phyloP scores from a whole-genome alignment of 1,140 invertebrate genomes.

The Achatina immaculata region DNA sequence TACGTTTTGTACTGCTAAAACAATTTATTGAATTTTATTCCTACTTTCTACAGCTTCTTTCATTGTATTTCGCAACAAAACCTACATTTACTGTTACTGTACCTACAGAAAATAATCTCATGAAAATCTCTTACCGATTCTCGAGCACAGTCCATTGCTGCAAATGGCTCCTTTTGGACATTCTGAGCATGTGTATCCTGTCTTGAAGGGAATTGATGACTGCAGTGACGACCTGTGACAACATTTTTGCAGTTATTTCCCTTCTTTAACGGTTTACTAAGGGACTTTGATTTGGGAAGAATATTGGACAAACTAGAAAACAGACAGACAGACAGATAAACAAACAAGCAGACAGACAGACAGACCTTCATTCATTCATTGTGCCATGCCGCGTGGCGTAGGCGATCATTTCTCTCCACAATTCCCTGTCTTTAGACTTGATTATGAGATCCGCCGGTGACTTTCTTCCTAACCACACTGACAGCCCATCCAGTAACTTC shows the following conservation, averaged over 20 bases:
- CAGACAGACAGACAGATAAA: not conserved
- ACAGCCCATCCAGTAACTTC: not conserved
- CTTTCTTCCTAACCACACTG: not conserved
- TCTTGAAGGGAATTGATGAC: not conserved
- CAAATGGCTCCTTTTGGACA: not conserved
- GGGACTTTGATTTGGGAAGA: not conserved
- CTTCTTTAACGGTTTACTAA: not conserved
- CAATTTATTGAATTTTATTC: too few species aligned
- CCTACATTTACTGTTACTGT: too few species aligned
- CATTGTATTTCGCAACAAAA: too few species aligned
- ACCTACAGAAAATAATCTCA: too few species aligned
- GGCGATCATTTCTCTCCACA: too few species aligned
- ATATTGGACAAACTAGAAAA: not conserved
- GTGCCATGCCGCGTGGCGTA: too few species aligned
- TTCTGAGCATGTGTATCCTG: not conserved
- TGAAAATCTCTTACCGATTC: too few species aligned
- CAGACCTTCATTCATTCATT: too few species aligned
- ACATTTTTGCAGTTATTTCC: not conserved
- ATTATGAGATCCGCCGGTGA: not conserved
- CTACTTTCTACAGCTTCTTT: too few species aligned
- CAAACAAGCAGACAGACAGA: not conserved
- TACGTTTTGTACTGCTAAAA: too few species aligned
- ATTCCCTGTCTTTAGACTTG: too few species aligned
- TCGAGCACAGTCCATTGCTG: not conserved
- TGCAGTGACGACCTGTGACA: not conserved